These are phyloP conservation scores for Centroberyx gerrardi DNA, from an alignment of 2,797 vertebrate species.

Conservation along the genomic window DNA sequence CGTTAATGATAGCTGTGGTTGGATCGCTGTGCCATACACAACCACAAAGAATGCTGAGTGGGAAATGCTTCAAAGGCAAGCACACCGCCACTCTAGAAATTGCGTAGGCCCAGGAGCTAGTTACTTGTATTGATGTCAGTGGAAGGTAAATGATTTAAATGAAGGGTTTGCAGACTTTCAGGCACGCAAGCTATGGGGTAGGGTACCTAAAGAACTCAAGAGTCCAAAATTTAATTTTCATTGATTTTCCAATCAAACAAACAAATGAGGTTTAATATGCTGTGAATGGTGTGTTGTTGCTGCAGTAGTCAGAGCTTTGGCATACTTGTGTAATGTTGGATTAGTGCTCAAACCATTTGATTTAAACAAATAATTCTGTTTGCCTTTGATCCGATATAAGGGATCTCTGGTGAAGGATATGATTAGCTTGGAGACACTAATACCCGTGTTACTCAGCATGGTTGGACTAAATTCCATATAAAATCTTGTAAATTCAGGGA, in stretches of 20 bases:
- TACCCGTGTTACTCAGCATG: not conserved
- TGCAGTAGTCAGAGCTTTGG: not conserved
- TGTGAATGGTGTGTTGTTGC: not conserved
- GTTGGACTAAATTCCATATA: not conserved
- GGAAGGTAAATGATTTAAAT: slow-evolving; percentile 55
- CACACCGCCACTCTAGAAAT: slow-evolving; percentile 63
- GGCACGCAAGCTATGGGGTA: slow-evolving; percentile 25
- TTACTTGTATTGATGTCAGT: slow-evolving; percentile 60
- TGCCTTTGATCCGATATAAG: slow-evolving; percentile 11
- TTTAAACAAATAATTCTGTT: not conserved
- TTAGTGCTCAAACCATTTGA: too few species aligned
- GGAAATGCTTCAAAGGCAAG: slow-evolving; percentile 81
- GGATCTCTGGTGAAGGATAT: slow-evolving; percentile 11
- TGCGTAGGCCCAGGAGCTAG: slow-evolving; percentile 68
- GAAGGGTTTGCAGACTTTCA: slow-evolving; percentile 48
- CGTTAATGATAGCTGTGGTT: slow-evolving; percentile 80
- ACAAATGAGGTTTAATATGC: not conserved
- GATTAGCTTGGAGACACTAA: slow-evolving; percentile 9
- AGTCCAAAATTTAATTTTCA: not conserved
- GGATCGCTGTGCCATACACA: slow-evolving; percentile 76
- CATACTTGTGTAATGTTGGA: not conserved
- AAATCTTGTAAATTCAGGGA: not conserved
- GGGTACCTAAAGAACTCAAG: not conserved
- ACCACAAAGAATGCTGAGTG: slow-evolving; percentile 84
- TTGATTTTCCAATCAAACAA: not conserved